Percentiles rank a stretch among this genome's conserved stretches.
phyloP scores from a whole-genome alignment of 1,140 invertebrate species.

The Habropoda laboriosa region DNA sequence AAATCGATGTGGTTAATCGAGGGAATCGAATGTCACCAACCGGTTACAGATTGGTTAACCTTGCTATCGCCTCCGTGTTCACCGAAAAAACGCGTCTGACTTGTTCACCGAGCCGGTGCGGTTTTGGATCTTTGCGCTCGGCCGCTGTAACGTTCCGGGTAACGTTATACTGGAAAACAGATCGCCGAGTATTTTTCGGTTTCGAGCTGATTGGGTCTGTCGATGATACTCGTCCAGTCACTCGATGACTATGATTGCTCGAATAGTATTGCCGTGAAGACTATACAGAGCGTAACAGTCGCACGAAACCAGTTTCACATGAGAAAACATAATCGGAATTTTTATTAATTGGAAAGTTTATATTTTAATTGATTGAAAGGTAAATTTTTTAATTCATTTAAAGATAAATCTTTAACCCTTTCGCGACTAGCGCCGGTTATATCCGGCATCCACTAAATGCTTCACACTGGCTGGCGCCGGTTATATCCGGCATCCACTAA shows the following conservation, averaged over 20 bases:
- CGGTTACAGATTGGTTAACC: conserved; percentile 49
- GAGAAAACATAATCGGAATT: too few species aligned
- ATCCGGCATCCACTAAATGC: too few species aligned
- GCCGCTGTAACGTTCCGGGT: not conserved
- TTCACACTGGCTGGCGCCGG: too few species aligned
- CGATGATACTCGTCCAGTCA: not conserved
- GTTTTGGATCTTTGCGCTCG: conserved; percentile 1
- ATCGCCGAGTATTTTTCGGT: not conserved
- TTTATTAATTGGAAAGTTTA: too few species aligned
- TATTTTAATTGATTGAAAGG: too few species aligned
- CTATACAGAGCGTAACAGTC: too few species aligned
- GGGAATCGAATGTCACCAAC: conserved; percentile 56
- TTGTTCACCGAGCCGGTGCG: conserved; percentile 31
- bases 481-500: too few species aligned
- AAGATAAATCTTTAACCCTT: too few species aligned
- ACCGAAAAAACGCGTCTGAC: conserved; percentile 20
- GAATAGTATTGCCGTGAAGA: too few species aligned
- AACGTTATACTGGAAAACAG: conserved; percentile 5
- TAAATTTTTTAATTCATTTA: too few species aligned
- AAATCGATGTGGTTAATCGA: conserved; percentile 50
- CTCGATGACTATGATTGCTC: not conserved
- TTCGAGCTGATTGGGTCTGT: not conserved
- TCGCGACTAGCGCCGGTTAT: too few species aligned
- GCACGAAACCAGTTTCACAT: too few species aligned
- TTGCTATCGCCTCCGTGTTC: conserved; percentile 22